Base-by-base conservation (phyloP, 2,113 vertebrate species). In the Pyrgilauda ruficollis region DNA sequence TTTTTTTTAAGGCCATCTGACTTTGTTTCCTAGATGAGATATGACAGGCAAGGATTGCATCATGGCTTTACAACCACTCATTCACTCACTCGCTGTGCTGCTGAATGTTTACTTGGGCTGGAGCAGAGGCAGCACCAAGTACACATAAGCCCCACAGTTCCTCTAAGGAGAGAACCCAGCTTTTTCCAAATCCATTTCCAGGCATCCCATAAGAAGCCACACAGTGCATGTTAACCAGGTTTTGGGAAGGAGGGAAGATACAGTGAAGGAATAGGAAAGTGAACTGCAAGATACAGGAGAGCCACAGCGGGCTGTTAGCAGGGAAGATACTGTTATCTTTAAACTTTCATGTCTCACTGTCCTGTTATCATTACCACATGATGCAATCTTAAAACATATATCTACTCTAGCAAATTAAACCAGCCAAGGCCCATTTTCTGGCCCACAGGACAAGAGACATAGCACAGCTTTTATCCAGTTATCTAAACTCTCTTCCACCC, bases 391-490 rank as follows among this genome's bases (percentile, higher is more conserved):
- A 93, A 89, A 94, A 90, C 43, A 39, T 78, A 28, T 89, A 94
- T 93, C 94, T 92, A 55, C 43, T 70, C 47, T 31, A 93, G 80
- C 61, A 94, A 93, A 95, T 94, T 95, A 89, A 94, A 93, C 75
- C 56, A 92, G 39, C 39, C 68, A 90, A 86, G 75, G 67, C 79
- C 76, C 72, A 84, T 93, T 93, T 96, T 93, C 79, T 88, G 83
- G 37, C 62, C 78, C 50, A 84, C 73, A 87, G 63, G 91, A 77
- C 72, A 92, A 80, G 59, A 83, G 47, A 77, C 68, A 83, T 18
- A 59, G 43, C 30, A 55, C 13, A 16, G 72, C 30, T 94, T 94
- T 86, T 88, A 88, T 80, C 22, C 62, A 66, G n/a, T 16, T 73
- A 62, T 67, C 53, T 73, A 79, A 94, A 93, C 78, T 62, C 37